Conservation (phyloP, 37 sponge, comb jelly and placozoan genomes). For the Halichondria panicea region DNA sequence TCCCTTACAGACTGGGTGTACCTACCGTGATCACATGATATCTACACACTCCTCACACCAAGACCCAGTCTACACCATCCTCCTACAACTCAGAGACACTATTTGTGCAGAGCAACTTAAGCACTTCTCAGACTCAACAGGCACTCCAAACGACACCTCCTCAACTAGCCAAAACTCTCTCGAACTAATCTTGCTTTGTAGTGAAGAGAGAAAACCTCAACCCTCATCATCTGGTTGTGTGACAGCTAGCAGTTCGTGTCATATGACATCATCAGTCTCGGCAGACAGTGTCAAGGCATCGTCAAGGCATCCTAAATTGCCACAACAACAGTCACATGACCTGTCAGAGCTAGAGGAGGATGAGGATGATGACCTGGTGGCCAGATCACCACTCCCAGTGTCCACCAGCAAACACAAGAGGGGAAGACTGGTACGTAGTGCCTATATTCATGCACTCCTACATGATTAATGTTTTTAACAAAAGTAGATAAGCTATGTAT, state of each 20-base stretch:
- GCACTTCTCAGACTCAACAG: background rate
- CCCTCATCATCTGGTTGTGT: background rate
- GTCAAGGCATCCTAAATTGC: background rate
- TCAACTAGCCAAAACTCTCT: background rate
- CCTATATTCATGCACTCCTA: too few relatives aligned
- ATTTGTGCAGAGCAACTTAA: background rate
- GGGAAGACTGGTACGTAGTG: background rate
- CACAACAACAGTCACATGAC: conserved; percentile 18
- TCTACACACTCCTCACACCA: background rate
- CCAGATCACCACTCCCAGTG: background rate
- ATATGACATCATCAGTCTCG: background rate
- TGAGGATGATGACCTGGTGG: conserved; percentile 17
- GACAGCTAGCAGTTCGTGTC: background rate
- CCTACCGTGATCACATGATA: background rate
- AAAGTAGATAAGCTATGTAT: too few relatives aligned
- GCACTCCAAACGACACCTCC: background rate
- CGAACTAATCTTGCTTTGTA: background rate
- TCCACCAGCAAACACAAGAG: background rate
- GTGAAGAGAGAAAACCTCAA: conserved; percentile 4
- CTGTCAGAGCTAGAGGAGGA: conserved; percentile 48
- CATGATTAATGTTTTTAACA: too few relatives aligned
- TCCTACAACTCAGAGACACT: background rate
- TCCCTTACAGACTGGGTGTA: conserved; percentile 3
- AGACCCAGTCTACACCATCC: background rate
- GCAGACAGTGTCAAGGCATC: background rate